Conservation (phyloP, 1,140 invertebrate genomes). For the Bombus breviceps region DNA sequence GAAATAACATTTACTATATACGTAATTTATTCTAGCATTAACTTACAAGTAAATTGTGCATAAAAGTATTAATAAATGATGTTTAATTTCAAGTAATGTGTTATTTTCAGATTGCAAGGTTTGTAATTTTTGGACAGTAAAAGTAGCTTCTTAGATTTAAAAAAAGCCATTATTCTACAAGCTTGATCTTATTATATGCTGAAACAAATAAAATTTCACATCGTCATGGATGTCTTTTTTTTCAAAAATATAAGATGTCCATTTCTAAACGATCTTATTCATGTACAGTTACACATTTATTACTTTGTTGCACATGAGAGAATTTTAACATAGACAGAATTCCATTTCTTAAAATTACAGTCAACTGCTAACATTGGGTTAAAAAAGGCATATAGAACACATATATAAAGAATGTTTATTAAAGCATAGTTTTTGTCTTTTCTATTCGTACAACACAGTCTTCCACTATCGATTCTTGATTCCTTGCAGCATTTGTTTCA, state of each 20-base stretch:
- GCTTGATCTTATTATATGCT: no score
- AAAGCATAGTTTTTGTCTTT: neutral
- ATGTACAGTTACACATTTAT: neutral
- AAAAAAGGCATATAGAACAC: neutral
- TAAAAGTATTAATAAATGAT: no score
- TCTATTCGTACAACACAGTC: slow-evolving; percentile 4
- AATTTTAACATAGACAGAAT: neutral
- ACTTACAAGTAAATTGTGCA: no score
- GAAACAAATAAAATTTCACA: neutral
- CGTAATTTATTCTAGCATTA: no score
- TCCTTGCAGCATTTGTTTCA: neutral
- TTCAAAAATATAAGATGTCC: neutral
- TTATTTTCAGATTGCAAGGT: no score
- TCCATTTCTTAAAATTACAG: neutral
- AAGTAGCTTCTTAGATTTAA: no score
- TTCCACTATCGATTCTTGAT: neutral
- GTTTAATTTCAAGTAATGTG: no score
- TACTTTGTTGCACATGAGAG: neutral
- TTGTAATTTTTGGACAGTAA: no score
- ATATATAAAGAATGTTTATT: neutral
- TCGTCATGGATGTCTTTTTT: neutral
- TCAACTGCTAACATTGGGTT: neutral
- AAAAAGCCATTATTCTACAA: neutral
- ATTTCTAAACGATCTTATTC: neutral
- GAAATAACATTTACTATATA: no score